A percentile compares a stretch with the other conserved stretches of the same genome.
phyloP scores from a whole-genome alignment of 2,888 invertebrate species.

The Micropterix aruncella region DNA sequence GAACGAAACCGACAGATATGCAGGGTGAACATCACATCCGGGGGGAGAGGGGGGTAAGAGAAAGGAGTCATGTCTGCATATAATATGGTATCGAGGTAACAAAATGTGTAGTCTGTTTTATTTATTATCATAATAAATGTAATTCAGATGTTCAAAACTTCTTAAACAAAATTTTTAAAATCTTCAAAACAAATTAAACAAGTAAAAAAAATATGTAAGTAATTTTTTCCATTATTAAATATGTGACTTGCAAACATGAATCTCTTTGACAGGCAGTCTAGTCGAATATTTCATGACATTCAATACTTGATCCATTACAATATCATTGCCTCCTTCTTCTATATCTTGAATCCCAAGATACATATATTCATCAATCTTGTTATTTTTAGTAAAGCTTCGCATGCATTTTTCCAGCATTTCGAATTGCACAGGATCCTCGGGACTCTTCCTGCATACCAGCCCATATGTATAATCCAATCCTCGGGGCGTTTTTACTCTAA shows the following conservation, averaged over 20 bases:
- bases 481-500: conserved; percentile 12
- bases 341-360: conserved; percentile 16
- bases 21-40: too few species aligned
- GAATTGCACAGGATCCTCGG: conserved; percentile 13
- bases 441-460: conserved; percentile 14
- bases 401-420: conserved; percentile 14
- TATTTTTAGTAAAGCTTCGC: conserved; percentile 10
- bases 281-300: conserved; percentile 17
- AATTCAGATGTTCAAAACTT: too few species aligned
- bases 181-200: too few species aligned
- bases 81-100: too few species aligned
- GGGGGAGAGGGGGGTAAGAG: too few species aligned
- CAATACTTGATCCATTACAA: conserved; percentile 18
- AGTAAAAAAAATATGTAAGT: too few species aligned
- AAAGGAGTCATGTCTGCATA: too few species aligned
- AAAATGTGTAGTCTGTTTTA: too few species aligned
- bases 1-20: too few species aligned
- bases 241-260: background rate
- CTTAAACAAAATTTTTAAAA: too few species aligned
- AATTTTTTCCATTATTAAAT: too few species aligned
- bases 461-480: conserved; percentile 14
- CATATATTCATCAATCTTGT: conserved; percentile 11
- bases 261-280: background rate
- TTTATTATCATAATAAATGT: too few species aligned
- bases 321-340: conserved; percentile 13